Conservation (phyloP, 2,888 invertebrate genomes). For the Siphlonurus alternatus region DNA sequence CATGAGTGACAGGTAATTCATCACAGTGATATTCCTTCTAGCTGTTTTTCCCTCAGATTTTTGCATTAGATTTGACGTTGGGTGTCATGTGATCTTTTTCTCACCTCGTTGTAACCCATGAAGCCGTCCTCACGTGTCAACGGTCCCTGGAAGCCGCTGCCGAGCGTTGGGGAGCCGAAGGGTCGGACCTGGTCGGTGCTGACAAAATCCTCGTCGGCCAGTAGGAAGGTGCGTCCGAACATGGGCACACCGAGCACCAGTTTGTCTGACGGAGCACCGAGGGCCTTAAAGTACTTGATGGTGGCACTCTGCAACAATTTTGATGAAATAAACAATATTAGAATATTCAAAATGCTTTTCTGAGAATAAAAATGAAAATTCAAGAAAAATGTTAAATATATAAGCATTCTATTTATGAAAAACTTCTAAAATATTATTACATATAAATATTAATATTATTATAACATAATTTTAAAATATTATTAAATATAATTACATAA, state of each 20-base stretch:
- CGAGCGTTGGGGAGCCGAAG: slow-evolving; percentile 33
- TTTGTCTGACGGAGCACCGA: slow-evolving; percentile 60
- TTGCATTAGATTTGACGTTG: neutral
- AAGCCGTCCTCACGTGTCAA: slow-evolving; percentile 65
- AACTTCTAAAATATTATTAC: no score
- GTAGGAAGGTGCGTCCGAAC: slow-evolving; percentile 63
- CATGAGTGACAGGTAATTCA: no score
- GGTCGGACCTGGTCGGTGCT: neutral
- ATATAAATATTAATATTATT: no score
- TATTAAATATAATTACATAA: no score
- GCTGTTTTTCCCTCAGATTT: slow-evolving; percentile 3
- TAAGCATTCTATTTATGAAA: no score
- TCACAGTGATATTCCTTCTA: no score
- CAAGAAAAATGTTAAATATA: no score
- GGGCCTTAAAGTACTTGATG: slow-evolving; percentile 51
- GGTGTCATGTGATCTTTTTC: no score
- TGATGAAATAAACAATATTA: no score
- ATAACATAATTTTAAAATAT: no score
- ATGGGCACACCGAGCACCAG: slow-evolving; percentile 66
- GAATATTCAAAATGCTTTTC: no score
- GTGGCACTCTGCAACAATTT: slow-evolving; percentile 48
- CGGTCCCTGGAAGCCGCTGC: slow-evolving; percentile 56
- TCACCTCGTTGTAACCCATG: slow-evolving; percentile 75
- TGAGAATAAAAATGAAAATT: no score
- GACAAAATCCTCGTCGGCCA: slow-evolving; percentile 24